phyloP scores from a whole-genome alignment of 2,797 vertebrate genomes.

The Megalops cyprinoides region DNA sequence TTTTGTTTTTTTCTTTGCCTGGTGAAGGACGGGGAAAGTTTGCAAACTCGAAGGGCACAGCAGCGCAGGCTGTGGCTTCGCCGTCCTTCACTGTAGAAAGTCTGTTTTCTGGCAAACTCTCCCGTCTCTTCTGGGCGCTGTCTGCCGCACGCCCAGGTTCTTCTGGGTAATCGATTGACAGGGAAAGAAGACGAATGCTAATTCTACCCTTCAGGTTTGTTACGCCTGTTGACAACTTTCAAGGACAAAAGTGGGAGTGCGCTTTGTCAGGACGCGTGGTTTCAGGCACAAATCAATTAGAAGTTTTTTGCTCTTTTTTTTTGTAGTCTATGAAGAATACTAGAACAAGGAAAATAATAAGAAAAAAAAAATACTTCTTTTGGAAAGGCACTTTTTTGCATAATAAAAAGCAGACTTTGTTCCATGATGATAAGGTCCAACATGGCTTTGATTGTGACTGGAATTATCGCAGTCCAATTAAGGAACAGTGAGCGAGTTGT shows the following conservation, averaged over 20 bases:
- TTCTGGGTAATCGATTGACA: slow-evolving; percentile 56
- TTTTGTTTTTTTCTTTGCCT: too few relatives aligned
- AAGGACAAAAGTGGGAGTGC: slow-evolving; percentile 52
- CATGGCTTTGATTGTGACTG: too few relatives aligned
- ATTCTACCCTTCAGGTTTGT: slow-evolving; percentile 51
- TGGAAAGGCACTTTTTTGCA: neutral
- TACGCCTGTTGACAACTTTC: slow-evolving; percentile 41
- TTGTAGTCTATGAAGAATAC: slow-evolving; percentile 30
- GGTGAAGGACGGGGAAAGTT: slow-evolving; percentile 5
- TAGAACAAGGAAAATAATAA: neutral
- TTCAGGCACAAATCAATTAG: slow-evolving; percentile 53
- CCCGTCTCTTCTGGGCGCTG: slow-evolving; percentile 50
- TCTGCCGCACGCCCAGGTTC: slow-evolving; percentile 45
- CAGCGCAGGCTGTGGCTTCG: slow-evolving; percentile 13
- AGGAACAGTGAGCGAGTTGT: neutral
- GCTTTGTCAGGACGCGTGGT: slow-evolving; percentile 37
- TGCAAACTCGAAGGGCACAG: neutral
- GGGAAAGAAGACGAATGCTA: slow-evolving; percentile 48
- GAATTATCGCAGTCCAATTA: neutral
- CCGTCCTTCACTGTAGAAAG: slow-evolving; percentile 48
- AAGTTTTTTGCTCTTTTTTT: slow-evolving; percentile 18
- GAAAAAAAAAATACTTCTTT: neutral
- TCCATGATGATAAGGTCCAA: neutral
- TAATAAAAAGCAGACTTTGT: neutral
- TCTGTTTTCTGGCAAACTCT: slow-evolving; percentile 46